phyloP scores from a whole-genome alignment of 1,140 invertebrate species.

The Meloidogyne exigua region DNA sequence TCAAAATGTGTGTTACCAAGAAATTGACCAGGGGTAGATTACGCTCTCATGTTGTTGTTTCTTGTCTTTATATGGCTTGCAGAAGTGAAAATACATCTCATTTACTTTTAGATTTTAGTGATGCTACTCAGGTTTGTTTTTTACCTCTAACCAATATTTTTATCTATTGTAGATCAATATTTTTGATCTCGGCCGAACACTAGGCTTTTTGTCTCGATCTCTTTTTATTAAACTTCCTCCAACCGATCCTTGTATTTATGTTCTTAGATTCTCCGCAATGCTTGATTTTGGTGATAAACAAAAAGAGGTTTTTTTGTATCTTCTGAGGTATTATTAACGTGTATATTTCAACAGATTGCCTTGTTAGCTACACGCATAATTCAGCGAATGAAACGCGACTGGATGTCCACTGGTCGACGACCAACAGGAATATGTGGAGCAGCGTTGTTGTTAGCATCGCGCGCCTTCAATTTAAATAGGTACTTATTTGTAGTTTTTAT shows the following conservation, averaged over 20 bases:
- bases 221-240: constrained; percentile 88
- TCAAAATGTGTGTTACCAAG: constrained; percentile 86
- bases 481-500: background rate
- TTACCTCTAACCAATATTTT: background rate
- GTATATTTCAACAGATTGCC: constrained; percentile 88
- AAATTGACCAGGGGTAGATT: constrained; percentile 85
- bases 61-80: constrained; percentile 95
- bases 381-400: constrained; percentile 95
- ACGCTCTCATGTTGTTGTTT: constrained; percentile 86
- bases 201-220: constrained; percentile 80
- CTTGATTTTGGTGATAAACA: constrained; percentile 77
- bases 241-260: constrained; percentile 87
- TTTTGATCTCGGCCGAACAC: constrained; percentile 88
- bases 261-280: constrained; percentile 87
- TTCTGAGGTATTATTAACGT: constrained; percentile 40
- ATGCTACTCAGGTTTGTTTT: constrained; percentile 73
- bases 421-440: constrained; percentile 92
- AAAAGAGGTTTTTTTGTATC: constrained; percentile 52
- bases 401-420: constrained; percentile 87
- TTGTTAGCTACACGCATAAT: constrained; percentile 88
- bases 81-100: constrained; percentile 86
- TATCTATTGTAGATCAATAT: constrained; percentile 79
- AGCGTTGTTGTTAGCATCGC: constrained; percentile 85
- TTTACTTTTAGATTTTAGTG: constrained; percentile 97
- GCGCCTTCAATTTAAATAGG: constrained; percentile 82